Percentiles rank a stretch among this genome's conserved stretches.
phyloP scores from a whole-genome alignment of 2,797 vertebrate genomes.

The Lagorchestes hirsutus region DNA sequence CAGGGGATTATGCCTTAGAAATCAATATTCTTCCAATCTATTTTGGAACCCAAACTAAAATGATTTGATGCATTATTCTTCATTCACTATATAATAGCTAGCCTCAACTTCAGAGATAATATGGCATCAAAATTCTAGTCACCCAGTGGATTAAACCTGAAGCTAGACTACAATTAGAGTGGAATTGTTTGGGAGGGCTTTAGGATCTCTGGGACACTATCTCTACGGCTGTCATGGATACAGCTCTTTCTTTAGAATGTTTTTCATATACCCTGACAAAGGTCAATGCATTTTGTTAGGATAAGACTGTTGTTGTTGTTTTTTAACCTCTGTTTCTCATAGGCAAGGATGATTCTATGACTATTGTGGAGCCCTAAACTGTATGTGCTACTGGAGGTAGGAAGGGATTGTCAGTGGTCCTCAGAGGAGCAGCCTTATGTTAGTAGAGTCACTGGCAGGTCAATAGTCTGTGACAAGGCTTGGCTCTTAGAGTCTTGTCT shows the following conservation, averaged over 20 bases:
- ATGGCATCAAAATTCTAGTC: neutral
- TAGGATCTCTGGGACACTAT: neutral
- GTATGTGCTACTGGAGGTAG: neutral
- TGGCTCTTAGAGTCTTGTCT: neutral
- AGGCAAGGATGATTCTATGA: neutral
- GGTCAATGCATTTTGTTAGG: neutral
- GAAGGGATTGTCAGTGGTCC: neutral
- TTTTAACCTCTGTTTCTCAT: neutral
- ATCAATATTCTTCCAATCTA: slow-evolving; percentile 71
- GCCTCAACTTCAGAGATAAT: slow-evolving; percentile 51
- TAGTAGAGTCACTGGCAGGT: neutral
- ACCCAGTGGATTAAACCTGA: neutral
- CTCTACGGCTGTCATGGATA: neutral
- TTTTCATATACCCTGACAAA: neutral
- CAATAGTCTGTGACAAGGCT: neutral
- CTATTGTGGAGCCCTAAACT: neutral
- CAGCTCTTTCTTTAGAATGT: neutral
- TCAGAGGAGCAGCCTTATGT: neutral
- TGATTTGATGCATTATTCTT: slow-evolving; percentile 45
- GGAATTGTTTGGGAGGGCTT: neutral
- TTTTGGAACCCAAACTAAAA: slow-evolving; percentile 64
- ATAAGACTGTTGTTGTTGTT: neutral
- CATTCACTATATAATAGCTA: slow-evolving; percentile 54
- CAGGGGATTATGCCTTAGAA: slow-evolving; percentile 40
- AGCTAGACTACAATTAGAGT: neutral